Conservation (phyloP, 2,113 vertebrate species). For the Arvicanthis niloticus region DNA sequence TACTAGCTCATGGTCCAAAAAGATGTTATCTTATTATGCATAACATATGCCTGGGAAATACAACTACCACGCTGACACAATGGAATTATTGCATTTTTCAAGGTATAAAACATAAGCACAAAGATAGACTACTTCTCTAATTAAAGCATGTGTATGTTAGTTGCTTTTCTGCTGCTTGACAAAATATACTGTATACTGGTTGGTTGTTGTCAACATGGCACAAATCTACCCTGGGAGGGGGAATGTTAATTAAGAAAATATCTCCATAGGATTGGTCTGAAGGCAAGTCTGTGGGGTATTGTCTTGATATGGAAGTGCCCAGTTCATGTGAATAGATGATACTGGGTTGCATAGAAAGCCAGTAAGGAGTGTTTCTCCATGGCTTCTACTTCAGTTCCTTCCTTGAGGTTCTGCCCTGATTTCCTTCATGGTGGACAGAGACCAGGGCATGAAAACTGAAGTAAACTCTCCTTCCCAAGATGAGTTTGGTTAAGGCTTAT, state of each 20-base stretch:
- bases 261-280: background rate
- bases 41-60: background rate
- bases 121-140: background rate
- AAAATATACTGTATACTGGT: background rate
- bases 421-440: background rate
- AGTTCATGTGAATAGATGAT: background rate
- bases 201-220: background rate
- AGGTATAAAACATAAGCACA: background rate
- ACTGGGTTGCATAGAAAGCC: background rate
- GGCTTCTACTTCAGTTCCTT: background rate
- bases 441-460: background rate
- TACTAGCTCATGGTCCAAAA: background rate
- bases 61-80: background rate
- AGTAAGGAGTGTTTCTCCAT: background rate
- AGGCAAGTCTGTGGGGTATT: background rate
- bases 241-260: background rate
- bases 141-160: background rate
- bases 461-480: background rate
- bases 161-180: background rate
- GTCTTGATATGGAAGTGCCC: background rate
- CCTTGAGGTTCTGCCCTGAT: background rate
- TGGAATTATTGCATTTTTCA: background rate
- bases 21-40: background rate
- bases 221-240: background rate
- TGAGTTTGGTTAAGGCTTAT: background rate